These are phyloP conservation scores for Arothron firmamentum DNA, from an alignment of 2,113 vertebrate genomes.

Conservation along the genomic window DNA sequence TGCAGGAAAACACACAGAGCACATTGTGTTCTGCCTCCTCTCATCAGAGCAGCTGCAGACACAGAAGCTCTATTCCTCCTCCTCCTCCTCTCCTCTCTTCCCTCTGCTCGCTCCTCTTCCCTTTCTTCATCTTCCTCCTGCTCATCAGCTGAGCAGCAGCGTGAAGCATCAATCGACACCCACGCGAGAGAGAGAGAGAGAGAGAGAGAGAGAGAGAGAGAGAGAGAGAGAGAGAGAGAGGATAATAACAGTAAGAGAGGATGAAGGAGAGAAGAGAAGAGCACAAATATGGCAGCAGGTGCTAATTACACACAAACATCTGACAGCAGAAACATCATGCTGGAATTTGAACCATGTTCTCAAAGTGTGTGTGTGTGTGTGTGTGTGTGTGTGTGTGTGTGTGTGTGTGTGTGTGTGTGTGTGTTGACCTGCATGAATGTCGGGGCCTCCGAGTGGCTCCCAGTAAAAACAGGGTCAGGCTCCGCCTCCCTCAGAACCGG, in stretches of 20 bases:
- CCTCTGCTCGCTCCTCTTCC: constrained; percentile 19
- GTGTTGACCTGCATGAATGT: too few species aligned
- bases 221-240: constrained; percentile 16
- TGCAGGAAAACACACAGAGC: too few species aligned
- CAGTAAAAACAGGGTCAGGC: too few species aligned
- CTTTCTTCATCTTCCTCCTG: constrained; percentile 29
- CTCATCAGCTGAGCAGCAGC: constrained; percentile 49
- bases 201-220: background rate
- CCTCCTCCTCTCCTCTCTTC: constrained; percentile 20
- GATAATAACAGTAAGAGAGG: constrained; percentile 17
- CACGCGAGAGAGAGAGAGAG: constrained; percentile 27
- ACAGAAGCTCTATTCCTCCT: background rate
- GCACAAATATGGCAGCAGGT: constrained; percentile 23
- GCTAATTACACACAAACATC: constrained; percentile 36
- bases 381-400: background rate
- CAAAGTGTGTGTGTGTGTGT: too few species aligned
- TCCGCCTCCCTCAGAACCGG: too few species aligned
- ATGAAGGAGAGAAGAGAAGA: background rate
- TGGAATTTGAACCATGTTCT: background rate
- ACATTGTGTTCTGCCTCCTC: constrained; percentile 13
- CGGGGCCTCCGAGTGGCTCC: too few species aligned
- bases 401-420: background rate
- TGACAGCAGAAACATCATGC: constrained; percentile 26
- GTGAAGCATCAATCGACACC: constrained; percentile 41
- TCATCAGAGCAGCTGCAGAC: constrained; percentile 55